Evolutionary conservation across 1,140 invertebrate genomes (phyloP), one percentile per base, ranked within the genome.

Genomic region (Carposina sasakii): DNA sequence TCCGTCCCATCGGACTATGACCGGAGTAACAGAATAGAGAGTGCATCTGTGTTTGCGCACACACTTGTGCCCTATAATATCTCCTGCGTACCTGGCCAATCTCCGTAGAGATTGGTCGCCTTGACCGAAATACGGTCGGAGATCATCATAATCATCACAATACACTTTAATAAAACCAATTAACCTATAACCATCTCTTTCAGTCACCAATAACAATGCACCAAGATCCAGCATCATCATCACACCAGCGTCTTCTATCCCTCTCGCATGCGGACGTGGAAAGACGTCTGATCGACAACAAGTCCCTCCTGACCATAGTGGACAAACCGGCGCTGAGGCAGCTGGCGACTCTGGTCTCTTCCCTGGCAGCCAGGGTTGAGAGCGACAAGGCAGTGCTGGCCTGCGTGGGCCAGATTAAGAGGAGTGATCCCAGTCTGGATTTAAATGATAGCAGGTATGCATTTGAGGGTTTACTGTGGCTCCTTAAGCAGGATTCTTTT

Each of bases 231-330:
- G 93, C 94, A 0, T 91, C 92, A 34, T 93, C 94, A 0, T 96
- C 94, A 15, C 96, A 98, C 82, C 96, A 97, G 81, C 86, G 96
- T 23, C 90, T 96, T 22, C 85, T 98, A 46, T 93, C 93, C 31
- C 88, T 97, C 19, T 91, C 91, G 30, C 91, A 94, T 65, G 88
- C 89, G 3, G 93, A 94, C 63, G 92, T 93, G 15, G 95, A 98
- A 76, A 91, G 95, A 52, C 84, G 96, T 3, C 86, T 98, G 13
- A 97, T 97, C 59, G 95, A 96, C 81, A 98, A 97, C 81, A 96
- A 96, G 76, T 94, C 93, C 0, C 79, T 97, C 17, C 84, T 96
- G 34, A 96, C 96, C 57, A 91, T 94, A 22, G 86, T 97, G 34
- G 95, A 97, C 72, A 91, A 91, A 60, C 88, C 89, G 15, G 86